Base-by-base conservation (phyloP, 2,113 vertebrate species). In the Gila orcuttii region DNA sequence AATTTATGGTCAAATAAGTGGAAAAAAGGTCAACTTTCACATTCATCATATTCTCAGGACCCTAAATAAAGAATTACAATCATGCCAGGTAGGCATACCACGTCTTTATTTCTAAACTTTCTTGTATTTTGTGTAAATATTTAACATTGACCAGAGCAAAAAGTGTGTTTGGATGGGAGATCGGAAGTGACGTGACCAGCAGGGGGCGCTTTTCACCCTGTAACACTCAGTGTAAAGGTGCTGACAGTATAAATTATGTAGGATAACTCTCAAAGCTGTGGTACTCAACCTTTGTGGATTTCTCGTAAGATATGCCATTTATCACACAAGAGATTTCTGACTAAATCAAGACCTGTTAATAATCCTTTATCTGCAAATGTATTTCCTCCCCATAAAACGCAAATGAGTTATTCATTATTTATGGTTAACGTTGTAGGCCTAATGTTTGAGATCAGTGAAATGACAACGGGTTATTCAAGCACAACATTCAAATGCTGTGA, bases 181-280 rank as follows among this genome's bases (percentile, higher is more conserved):
- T 21, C 12, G 57, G 23, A 36, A 1, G 13, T 11, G 39, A 12
- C 10, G 2, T 31, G 59, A 47, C 59, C 79, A 47, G 36, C 59
- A 80, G 59, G 59, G 59, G 79, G 59, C 59, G 59, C 79, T 11
- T 23, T 45, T 17, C 39, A 17, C 15, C 4, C n/a, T 25, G 12
- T 76, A 17, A 9, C 78, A 19, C 12, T 0, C 15, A 12, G 36
- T 31, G 7, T 17, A 66, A 31, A 80, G 79, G n/a, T 31, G 57
- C 59, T 66, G 79, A 64, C 59, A 47, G 59, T 47, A 21, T 64
- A 28, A 62, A 64, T 80, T 80, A 80, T 31, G 3, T 47, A 4
- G 13, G 36, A 64, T 64, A 80, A 64, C 57, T 11, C 79, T 19
- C 23, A 64, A 80, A 80, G 59, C 39, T 31, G 36, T 64, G 60